Percentiles rank a stretch among this genome's conserved stretches.
Evolutionary conservation across 2,888 invertebrate genomes (phyloP).

Genomic region (Lycia hirtaria): DNA sequence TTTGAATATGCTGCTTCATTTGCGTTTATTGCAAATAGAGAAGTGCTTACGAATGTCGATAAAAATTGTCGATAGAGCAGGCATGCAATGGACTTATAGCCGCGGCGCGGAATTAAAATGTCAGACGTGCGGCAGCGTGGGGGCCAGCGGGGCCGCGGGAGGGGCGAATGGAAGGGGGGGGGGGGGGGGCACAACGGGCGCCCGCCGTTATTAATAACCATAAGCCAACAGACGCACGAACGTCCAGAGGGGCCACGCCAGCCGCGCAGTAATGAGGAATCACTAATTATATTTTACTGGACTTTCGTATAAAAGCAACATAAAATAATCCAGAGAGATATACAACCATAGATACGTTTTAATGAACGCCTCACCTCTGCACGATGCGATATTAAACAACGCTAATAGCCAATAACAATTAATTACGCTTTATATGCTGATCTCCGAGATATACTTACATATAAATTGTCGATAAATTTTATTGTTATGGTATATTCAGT

Average conservation of each 20-base stretch:
- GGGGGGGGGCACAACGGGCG: constrained; percentile 60
- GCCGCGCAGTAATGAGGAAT: constrained; percentile 84
- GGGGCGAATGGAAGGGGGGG: constrained; percentile 49
- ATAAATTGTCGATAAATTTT: constrained; percentile 40
- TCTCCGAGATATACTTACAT: constrained; percentile 14
- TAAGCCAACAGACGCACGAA: constrained; percentile 85
- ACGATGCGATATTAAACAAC: constrained; percentile 36
- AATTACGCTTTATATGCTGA: constrained; percentile 30
- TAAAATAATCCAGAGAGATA: constrained; percentile 62
- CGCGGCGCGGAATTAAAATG: constrained; percentile 83
- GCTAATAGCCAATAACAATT: constrained; percentile 38
- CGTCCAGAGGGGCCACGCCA: constrained; percentile 83
- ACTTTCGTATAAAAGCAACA: constrained; percentile 76
- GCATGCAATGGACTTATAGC: constrained; percentile 69
- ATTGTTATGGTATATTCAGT: constrained; percentile 51
- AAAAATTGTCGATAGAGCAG: constrained; percentile 72
- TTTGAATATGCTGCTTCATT: constrained; percentile 32
- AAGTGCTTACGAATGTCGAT: constrained; percentile 67
- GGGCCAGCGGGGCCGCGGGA: constrained; percentile 69
- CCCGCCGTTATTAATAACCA: constrained; percentile 85
- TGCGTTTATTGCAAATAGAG: constrained; percentile 52
- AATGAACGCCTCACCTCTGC: constrained; percentile 39
- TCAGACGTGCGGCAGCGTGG: constrained; percentile 83
- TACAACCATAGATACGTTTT: constrained; percentile 50
- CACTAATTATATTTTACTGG: constrained; percentile 85